Base-by-base conservation (phyloP, 1,140 invertebrate genomes). In the Pseudomyrmex sp. region DNA sequence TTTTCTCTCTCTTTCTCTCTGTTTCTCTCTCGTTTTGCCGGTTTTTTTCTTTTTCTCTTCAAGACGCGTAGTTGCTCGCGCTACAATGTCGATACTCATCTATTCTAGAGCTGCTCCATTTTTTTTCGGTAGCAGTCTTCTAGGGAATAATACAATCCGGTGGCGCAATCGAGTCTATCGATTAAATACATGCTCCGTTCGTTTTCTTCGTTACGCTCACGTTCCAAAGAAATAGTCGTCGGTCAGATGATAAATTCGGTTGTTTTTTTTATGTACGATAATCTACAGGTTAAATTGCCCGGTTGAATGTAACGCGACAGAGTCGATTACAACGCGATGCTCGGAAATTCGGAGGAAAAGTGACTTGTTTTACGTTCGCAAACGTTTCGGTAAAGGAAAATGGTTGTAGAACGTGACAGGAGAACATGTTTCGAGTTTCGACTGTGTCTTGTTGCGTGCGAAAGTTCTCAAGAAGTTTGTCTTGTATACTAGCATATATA, bases 151-250 rank as follows among this genome's bases (percentile, higher is more conserved):
- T 7, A 20, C 15, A 44, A 50, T 20, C 26, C 35, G 46, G 12
- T 80, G 54, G 26, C 20, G 66, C 48, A 70, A 70, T 20, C 48
- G 10, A 59, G 13, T 4, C 5, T 69, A 48, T 70, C n/a, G 76
- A 72, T 72, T 35, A 59, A 80, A 46, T 54, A 35, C 15, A 13
- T 46, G 18, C 5, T 5, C 13, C 1, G 20, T 52, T 5, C 54
- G 23, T 35, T 59, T 58, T 20, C 63, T 35, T 69, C 15, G 10
- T 50, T 35, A 0, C 35, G 20, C 12, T 13, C 26, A 9, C n/a
- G 15, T 18, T 35, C 0, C 65, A 66, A 20, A 9, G 1, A 18
- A 65, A n/a, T 2, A 13, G 5, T 48, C 15, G 20, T 8, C 9
- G 18, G 4, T 58, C 35, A 15, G 23, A 13, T 70, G 44, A 65